These are phyloP conservation scores for Ptilorrhoa leucosticta DNA, from an alignment of 2,113 vertebrate genomes.

Conservation along the genomic window DNA sequence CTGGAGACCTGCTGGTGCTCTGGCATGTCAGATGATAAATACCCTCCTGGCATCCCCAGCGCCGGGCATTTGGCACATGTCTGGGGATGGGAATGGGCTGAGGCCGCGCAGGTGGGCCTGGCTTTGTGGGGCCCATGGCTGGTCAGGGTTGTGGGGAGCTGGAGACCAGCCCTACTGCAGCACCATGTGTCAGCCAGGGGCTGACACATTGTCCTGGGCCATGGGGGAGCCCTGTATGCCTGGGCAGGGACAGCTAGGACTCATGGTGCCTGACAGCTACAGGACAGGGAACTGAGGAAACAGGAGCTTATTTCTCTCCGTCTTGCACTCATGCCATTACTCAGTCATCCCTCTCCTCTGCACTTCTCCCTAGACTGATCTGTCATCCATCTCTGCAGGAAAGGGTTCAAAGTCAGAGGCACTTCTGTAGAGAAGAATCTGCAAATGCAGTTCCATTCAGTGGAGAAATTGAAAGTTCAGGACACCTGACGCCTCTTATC, in stretches of 20 bases:
- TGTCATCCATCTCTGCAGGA: not conserved
- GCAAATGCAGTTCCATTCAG: slow-evolving; percentile 2
- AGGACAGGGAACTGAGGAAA: not conserved
- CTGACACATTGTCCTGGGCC: accelerated
- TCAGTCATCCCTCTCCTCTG: not conserved
- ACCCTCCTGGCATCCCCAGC: not conserved
- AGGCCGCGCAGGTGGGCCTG: accelerated
- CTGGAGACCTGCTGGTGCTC: not conserved
- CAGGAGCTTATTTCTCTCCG: not conserved
- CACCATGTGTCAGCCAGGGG: accelerated
- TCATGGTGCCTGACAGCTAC: not conserved
- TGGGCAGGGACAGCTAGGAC: not conserved
- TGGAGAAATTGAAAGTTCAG: not conserved
- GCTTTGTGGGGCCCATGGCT: not conserved
- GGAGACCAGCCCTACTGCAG: not conserved
- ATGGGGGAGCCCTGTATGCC: not conserved
- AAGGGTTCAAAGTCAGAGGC: slow-evolving; percentile 29
- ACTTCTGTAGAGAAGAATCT: slow-evolving; percentile 17
- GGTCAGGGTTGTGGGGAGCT: not conserved
- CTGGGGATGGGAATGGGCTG: not conserved
- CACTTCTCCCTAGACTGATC: not conserved
- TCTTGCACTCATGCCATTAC: not conserved
- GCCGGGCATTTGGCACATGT: accelerated
- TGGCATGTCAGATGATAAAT: not conserved
- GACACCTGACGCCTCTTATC: not conserved